phyloP scores from a whole-genome alignment of 1,140 invertebrate genomes.

The Caenorhabditis remanei region DNA sequence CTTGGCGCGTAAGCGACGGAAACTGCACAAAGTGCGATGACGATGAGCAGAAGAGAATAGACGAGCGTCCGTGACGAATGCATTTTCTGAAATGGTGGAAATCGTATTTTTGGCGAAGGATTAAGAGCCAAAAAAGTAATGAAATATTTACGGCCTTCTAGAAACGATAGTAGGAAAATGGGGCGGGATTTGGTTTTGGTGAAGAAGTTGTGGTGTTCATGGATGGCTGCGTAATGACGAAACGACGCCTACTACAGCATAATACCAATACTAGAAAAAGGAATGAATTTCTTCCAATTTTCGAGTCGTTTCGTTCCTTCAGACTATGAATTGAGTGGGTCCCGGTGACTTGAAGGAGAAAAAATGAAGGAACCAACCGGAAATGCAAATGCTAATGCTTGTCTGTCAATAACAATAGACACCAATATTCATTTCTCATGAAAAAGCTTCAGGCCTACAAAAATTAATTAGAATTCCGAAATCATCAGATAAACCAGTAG shows the following conservation, averaged over 20 bases:
- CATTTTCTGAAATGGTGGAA: constrained; percentile 11
- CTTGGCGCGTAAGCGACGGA: constrained; percentile 36
- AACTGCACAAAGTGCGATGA: constrained; percentile 44
- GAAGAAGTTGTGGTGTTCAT: neutral
- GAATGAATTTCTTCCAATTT: neutral
- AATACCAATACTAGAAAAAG: neutral
- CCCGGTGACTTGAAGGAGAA: neutral
- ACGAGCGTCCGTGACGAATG: neutral
- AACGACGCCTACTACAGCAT: neutral
- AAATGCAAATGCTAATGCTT: constrained; percentile 9
- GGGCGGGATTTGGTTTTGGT: neutral
- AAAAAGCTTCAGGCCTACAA: neutral
- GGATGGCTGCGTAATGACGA: neutral
- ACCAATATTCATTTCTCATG: neutral
- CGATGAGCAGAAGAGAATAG: constrained; percentile 40
- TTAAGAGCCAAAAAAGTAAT: constrained; percentile 35
- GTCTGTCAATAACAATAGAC: constrained; percentile 21
- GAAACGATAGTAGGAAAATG: neutral
- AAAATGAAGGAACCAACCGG: neutral
- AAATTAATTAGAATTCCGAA: neutral
- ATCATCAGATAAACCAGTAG: neutral
- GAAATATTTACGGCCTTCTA: constrained; percentile 17
- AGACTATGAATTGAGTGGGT: constrained; percentile 1
- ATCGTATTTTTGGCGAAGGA: neutral
- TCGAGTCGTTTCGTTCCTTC: constrained; percentile 16